A percentile compares a stretch with the other conserved stretches of the same genome.
phyloP scores from a whole-genome alignment of 2,113 vertebrate species.

The Cryptotis parvus region DNA sequence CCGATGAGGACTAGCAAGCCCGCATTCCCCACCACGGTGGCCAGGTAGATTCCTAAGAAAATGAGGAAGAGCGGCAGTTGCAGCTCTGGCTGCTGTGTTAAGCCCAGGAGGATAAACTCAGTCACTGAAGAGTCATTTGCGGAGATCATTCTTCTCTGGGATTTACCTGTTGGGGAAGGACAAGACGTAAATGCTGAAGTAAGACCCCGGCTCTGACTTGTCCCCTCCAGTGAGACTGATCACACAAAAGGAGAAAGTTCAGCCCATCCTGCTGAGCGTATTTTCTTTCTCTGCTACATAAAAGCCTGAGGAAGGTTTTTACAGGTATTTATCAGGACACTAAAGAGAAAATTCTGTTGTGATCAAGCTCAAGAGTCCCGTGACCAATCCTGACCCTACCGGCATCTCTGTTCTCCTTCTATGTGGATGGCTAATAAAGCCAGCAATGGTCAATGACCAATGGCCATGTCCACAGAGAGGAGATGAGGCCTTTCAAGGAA shows the following conservation, averaged over 20 bases:
- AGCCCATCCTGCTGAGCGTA: neutral
- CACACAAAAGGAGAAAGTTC: neutral
- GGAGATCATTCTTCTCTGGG: neutral
- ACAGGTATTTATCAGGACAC: neutral
- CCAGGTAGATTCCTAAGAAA: constrained; percentile 46
- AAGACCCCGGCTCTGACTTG: neutral
- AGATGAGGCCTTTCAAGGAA: neutral
- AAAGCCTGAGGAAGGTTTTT: neutral
- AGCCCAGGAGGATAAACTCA: constrained; percentile 45
- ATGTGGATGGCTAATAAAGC: neutral
- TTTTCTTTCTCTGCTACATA: neutral
- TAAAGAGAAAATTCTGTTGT: neutral
- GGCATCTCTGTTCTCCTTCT: neutral
- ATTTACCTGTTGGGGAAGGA: neutral
- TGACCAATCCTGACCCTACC: neutral
- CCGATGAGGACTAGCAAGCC: constrained; percentile 56
- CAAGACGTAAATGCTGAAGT: neutral
- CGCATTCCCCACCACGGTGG: constrained; percentile 47
- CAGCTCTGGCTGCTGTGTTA: constrained; percentile 21
- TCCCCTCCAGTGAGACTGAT: neutral
- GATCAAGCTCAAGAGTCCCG: neutral
- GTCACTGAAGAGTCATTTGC: neutral
- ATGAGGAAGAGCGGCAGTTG: constrained; percentile 60
- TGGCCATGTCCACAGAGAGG: neutral
- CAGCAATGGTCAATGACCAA: neutral